Percentiles rank a stretch among this genome's conserved stretches.
Conservation (phyloP, 2,888 invertebrate genomes). For the Parnassius glacialis region DNA sequence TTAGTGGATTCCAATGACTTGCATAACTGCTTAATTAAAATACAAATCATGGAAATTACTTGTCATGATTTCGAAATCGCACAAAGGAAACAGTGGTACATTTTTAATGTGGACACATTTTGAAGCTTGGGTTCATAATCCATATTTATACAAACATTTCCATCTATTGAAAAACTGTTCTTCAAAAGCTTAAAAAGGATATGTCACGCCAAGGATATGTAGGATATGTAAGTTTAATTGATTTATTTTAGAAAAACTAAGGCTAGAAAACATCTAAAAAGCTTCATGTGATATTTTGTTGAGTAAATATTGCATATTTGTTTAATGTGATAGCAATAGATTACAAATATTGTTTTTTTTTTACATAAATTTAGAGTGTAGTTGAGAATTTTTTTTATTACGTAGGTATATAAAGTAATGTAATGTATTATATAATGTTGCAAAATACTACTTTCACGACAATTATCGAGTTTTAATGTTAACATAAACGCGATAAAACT, state of each 20-base stretch:
- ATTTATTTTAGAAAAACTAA: conserved; percentile 7
- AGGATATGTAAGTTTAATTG: no score
- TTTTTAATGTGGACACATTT: background rate
- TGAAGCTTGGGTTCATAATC: conserved; percentile 16
- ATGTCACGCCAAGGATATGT: background rate
- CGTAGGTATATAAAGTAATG: no score
- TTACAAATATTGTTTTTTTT: background rate
- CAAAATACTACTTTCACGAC: no score
- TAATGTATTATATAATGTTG: no score
- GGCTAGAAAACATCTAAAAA: conserved; percentile 9
- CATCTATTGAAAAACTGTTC: conserved; percentile 12
- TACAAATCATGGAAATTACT: no score
- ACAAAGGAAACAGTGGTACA: background rate
- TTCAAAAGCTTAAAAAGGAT: conserved; percentile 1
- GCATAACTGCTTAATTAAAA: no score
- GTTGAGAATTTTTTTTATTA: no score
- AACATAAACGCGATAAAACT: no score
- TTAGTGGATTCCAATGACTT: no score
- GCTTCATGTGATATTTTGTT: conserved; percentile 6
- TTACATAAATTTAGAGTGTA: no score
- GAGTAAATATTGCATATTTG: background rate
- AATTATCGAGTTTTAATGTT: no score
- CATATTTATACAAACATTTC: conserved; percentile 10
- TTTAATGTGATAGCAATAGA: background rate
- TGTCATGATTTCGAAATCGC: conserved; percentile 17